These are phyloP conservation scores for Conus betulinus DNA, from an alignment of 1,140 invertebrate genomes.

Conservation along the genomic window DNA sequence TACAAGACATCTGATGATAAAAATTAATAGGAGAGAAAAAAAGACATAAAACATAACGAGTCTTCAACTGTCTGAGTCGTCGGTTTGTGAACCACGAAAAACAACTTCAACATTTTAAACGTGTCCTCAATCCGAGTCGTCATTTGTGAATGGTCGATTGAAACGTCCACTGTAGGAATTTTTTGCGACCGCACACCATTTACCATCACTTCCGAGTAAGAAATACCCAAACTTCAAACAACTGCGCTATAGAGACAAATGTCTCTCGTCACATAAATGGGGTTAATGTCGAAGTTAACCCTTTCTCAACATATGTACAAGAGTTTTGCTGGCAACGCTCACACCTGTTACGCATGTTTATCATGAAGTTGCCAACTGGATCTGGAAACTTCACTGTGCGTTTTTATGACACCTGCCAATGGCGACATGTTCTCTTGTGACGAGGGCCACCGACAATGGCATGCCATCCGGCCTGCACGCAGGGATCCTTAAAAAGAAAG, in stretches of 20 bases:
- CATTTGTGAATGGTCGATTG: not conserved
- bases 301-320: not conserved
- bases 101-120: not conserved
- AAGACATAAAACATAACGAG: not conserved
- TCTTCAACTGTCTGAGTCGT: not conserved
- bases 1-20: not conserved
- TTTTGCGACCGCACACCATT: not conserved
- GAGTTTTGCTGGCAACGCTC: not conserved
- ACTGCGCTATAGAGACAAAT: no score
- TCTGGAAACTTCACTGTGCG: no score
- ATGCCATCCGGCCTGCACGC: no score
- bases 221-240: not conserved
- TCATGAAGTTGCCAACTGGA: no score
- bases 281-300: not conserved
- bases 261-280: no score
- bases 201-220: not conserved
- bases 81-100: not conserved
- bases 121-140: not conserved
- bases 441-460: no score
- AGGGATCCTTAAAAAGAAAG: no score
- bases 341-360: no score
- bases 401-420: no score
- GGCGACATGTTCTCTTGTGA: no score
- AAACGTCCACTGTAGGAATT: not conserved
- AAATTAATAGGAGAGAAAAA: not conserved